A percentile compares a stretch with the other conserved stretches of the same genome.
Evolutionary conservation across 2,888 invertebrate genomes (phyloP).

Genomic region (Corythucha ciliata): DNA sequence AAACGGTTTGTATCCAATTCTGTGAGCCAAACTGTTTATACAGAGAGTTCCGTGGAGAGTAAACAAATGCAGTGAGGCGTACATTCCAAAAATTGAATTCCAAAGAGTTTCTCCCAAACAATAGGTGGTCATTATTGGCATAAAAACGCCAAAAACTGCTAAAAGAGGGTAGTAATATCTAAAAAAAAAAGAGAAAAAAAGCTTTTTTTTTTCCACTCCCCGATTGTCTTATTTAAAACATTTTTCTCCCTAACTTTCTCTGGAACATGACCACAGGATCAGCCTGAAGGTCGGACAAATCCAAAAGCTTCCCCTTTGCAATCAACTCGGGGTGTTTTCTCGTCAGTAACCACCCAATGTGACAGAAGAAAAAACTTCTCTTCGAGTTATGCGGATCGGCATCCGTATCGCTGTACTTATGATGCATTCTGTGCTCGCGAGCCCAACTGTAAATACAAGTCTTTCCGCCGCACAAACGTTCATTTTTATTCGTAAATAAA

Average conservation of each 20-base stretch:
- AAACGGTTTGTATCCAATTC: background rate
- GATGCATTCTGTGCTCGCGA: slow-evolving; percentile 72
- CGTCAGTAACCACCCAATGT: slow-evolving; percentile 75
- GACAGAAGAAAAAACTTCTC: slow-evolving; percentile 78
- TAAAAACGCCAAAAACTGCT: slow-evolving; percentile 51
- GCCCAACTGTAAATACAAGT: slow-evolving; percentile 70
- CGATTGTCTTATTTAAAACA: no score
- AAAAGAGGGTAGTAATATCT: slow-evolving; percentile 49
- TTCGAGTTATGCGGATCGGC: slow-evolving; percentile 72
- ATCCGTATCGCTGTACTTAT: slow-evolving; percentile 64
- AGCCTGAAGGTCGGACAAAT: slow-evolving; percentile 63
- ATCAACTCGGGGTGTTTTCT: slow-evolving; percentile 69
- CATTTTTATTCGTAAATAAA: no score
- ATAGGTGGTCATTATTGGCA: slow-evolving; percentile 59
- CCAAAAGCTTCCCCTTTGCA: slow-evolving; percentile 55
- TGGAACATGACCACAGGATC: slow-evolving; percentile 67
- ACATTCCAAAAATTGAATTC: no score
- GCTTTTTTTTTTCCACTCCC: background rate
- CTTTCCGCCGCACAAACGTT: slow-evolving; percentile 7
- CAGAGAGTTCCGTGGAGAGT: background rate
- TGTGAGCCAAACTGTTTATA: no score
- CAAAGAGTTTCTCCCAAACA: slow-evolving; percentile 56
- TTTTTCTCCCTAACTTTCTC: slow-evolving; percentile 55
- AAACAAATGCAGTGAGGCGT: background rate
- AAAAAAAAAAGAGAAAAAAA: slow-evolving; percentile 47